Base-by-base conservation (phyloP, 2,888 invertebrate genomes). In the Phorcus lineatus region DNA sequence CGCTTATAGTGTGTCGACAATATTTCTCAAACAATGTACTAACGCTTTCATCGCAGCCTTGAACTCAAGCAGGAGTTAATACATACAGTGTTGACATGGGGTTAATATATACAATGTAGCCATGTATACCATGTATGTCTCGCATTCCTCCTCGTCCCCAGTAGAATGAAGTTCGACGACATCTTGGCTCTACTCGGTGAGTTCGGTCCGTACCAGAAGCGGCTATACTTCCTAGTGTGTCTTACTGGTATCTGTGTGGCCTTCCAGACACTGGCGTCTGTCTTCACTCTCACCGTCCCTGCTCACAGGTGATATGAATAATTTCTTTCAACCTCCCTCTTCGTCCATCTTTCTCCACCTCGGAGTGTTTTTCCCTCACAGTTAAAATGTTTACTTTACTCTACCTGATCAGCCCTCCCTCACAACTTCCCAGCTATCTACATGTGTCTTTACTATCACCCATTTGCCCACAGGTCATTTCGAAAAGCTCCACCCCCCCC, bases 121-220 rank as follows among this genome's bases (percentile, higher is more conserved):
- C 47, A 47, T 47, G 47, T 11, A 11, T 6, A 7, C 7, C 4
- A 13, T 47, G 6, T 1, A 47, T 47, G 47, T 11, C 1, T 47
- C 13, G 1, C 47, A 47, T 47, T 47, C 47, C 47, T 47, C 47
- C 47, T 4, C 13, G 47, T 13, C 47, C 11, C 36, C 47, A 47
- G 28, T 13, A 74, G 17, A 4, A 81, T 81, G 81, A 62, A 79
- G 78, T 81, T 81, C 52, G 83, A 83, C 77, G 78, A 66, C 47
- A 53, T 83, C 28, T 77, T 83, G 47, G 55, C 47, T 40, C 62
- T 80, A n/a, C 36, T 83, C 1, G 83, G 83, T 0, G 80, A 79
- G 62, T 82, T 83, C 22, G 83, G 83, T 9, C 47, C 81, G 3
- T 81, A 80, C 55, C 83, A 83, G 52, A 78, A 78, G 74, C 54